A percentile compares a stretch with the other conserved stretches of the same genome.
phyloP scores from a whole-genome alignment of 2,113 vertebrate genomes.

The Polyodon spathula region DNA sequence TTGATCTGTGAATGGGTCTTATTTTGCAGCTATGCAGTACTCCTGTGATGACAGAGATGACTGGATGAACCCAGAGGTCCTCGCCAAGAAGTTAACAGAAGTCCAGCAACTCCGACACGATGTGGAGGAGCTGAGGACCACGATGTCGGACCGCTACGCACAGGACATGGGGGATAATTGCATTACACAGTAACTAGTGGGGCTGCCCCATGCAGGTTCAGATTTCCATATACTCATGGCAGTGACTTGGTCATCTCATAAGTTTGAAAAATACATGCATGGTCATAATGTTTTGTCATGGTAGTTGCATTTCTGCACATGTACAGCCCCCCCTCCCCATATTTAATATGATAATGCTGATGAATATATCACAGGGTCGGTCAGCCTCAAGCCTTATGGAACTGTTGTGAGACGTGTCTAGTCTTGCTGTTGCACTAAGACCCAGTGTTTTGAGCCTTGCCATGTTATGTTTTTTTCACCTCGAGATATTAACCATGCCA shows the following conservation, averaged over 20 bases:
- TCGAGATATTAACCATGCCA: too few relatives aligned
- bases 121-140: conserved; percentile 82
- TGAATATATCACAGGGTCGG: too few relatives aligned
- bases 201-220: not conserved
- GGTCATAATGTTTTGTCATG: not conserved
- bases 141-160: conserved; percentile 86
- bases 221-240: not conserved
- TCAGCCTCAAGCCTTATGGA: too few relatives aligned
- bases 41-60: conserved; percentile 54
- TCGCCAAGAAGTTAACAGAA: conserved; percentile 76
- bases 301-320: not conserved
- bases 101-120: conserved; percentile 77
- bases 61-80: conserved; percentile 65
- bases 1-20: not conserved
- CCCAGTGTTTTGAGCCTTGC: too few relatives aligned
- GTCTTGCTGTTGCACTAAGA: too few relatives aligned
- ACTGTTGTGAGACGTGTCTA: too few relatives aligned
- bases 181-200: conserved; percentile 65
- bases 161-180: conserved; percentile 99
- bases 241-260: too few relatives aligned
- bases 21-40: conserved; percentile 50
- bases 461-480: too few relatives aligned
- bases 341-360: too few relatives aligned
- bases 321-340: too few relatives aligned
- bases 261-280: not conserved